Evolutionary conservation across 2,113 vertebrate genomes (phyloP).

Genomic region (human (Homo sapiens)): GRCh38 chr2:86846001-86846500

Average conservation of each 20-base stretch:
- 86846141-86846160: not conserved
- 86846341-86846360: not conserved
- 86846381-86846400: not conserved
- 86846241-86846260: not conserved
- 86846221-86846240: not conserved
- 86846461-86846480: not conserved
- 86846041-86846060: not conserved
- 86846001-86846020: not conserved
- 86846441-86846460: not conserved
- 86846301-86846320: not conserved
- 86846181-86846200: not conserved
- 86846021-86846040: not conserved
- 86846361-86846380: not conserved
- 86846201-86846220: not conserved
- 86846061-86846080: rapidly evolving
- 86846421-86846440: not conserved
- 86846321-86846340: rapidly evolving
- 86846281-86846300: not conserved
- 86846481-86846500: not conserved
- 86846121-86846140: not conserved
- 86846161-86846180: not conserved
- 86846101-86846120: not conserved
- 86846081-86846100: not conserved
- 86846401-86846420: not conserved
- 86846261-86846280: not conserved